A percentile compares a stretch with the other conserved stretches of the same genome.
Evolutionary conservation across 2,888 invertebrate genomes (phyloP).

Genomic region (Lepas anatifera): DNA sequence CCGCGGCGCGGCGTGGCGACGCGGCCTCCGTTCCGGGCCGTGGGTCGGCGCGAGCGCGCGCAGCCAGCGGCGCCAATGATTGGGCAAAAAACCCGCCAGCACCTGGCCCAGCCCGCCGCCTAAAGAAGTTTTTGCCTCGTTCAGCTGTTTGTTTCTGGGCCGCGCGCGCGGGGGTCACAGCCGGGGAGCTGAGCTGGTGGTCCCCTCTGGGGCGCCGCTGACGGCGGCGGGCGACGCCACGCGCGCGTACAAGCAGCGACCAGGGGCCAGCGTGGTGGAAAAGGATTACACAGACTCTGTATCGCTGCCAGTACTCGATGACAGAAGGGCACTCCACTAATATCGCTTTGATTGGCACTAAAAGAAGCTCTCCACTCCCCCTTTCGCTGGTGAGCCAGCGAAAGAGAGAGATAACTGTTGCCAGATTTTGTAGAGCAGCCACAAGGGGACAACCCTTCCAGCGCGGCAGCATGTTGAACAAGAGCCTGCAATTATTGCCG

Average conservation of each 20-base stretch:
- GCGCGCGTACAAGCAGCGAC: neutral
- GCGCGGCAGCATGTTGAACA: neutral
- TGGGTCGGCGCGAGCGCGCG: too few species aligned
- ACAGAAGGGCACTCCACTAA: neutral
- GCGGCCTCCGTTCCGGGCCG: neutral
- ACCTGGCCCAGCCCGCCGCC: neutral
- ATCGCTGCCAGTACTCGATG: neutral
- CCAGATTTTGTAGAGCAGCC: neutral
- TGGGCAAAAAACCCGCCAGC: neutral
- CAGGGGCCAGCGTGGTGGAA: neutral
- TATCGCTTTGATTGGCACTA: conserved; percentile 12
- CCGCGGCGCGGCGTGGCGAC: neutral
- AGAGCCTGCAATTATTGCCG: conserved; percentile 8
- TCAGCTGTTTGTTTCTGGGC: conserved; percentile 8
- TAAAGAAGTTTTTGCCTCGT: conserved; percentile 3
- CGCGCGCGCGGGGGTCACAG: neutral
- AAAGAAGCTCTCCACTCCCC: conserved; percentile 9
- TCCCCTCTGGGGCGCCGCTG: neutral
- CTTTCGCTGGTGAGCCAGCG: too few species aligned
- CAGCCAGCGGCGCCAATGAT: neutral
- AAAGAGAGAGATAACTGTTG: neutral
- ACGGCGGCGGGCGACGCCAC: too few species aligned
- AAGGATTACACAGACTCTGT: conserved; percentile 8
- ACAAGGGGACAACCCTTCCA: neutral
- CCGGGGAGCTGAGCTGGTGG: neutral